Base-by-base conservation (phyloP, 2,888 invertebrate species). In the Psylliodes chrysocephalus region DNA sequence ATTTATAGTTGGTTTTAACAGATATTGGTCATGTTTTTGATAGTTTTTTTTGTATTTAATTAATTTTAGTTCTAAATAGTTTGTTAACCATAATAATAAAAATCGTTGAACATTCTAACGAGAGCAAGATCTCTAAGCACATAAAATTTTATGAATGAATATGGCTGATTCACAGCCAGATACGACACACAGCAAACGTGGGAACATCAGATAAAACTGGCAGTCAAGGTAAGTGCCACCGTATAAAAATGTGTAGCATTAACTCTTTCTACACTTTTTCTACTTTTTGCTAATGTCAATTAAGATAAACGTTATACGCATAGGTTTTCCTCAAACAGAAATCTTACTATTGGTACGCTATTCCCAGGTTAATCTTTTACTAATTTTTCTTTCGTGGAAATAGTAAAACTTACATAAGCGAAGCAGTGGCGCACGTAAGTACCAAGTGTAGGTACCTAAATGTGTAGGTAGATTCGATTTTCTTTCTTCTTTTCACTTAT, bases 111-210 rank as follows among this genome's bases (percentile, higher is more conserved):
- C 33, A 19, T 12, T 8, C 44, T 30, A 38, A 49, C 38, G 33
- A 44, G 57, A 47, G 47, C 56, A 28, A 57, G 57, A 59, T 49
- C 49, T 59, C 17, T 59, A 25, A 22, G 28, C 22, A 22, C 57
- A 59, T 59, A 59, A 59, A 62, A 65, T 65, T 72, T 72, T 68
- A 68, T 72, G 70, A 71, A 72, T 71, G 70, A 68, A 69, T 71
- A 69, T 72, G 61, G 59, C 59, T 63, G 67, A 69, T 69, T 67
- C 67, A 61, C 51, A 54, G 40, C 54, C 33, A 60, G 69, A 69
- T 71, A 69, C 63, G 68, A 66, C 55, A 66, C 67, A 57, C 54
- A 64, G 63, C 38, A 49, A 71, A 75, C 73, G 75, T 75, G 75
- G 73, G 75, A 75, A 74, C 71, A 68, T 59, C 62, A 63, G 68